phyloP scores from a whole-genome alignment of 2,113 vertebrate species.

The Mobula birostris region DNA sequence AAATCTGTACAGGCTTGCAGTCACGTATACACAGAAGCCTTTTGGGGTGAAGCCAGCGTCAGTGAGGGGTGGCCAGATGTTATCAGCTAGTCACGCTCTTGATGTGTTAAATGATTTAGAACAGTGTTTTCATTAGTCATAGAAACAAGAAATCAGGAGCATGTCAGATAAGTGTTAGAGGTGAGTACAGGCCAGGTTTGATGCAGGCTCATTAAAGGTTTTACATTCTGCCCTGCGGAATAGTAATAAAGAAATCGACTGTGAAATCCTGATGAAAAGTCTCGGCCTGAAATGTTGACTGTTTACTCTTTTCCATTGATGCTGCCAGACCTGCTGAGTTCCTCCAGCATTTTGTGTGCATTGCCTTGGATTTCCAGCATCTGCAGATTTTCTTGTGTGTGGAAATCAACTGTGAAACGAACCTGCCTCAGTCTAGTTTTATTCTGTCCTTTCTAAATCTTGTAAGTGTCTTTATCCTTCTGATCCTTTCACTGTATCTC shows the following conservation, averaged over 20 bases:
- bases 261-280: too few relatives aligned
- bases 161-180: not conserved
- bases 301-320: too few relatives aligned
- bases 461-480: not conserved
- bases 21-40: slow-evolving; percentile 4
- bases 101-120: slow-evolving; percentile 27
- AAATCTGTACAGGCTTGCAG: slow-evolving; percentile 10
- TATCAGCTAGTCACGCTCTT: not conserved
- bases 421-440: not conserved
- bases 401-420: too few relatives aligned
- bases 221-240: not conserved
- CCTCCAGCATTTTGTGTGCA: too few relatives aligned
- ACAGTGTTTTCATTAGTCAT: slow-evolving; percentile 9
- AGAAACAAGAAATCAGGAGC: slow-evolving; percentile 10
- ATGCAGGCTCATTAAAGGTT: not conserved
- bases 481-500: not conserved
- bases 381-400: too few relatives aligned
- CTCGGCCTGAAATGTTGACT: too few relatives aligned
- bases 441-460: not conserved
- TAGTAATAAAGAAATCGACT: too few relatives aligned
- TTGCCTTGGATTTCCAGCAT: too few relatives aligned
- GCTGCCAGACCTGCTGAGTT: too few relatives aligned
- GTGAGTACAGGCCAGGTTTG: not conserved
- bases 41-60: slow-evolving; percentile 19
- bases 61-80: not conserved